phyloP scores from a whole-genome alignment of 2,888 invertebrate genomes.

The Hypsopygia costalis region DNA sequence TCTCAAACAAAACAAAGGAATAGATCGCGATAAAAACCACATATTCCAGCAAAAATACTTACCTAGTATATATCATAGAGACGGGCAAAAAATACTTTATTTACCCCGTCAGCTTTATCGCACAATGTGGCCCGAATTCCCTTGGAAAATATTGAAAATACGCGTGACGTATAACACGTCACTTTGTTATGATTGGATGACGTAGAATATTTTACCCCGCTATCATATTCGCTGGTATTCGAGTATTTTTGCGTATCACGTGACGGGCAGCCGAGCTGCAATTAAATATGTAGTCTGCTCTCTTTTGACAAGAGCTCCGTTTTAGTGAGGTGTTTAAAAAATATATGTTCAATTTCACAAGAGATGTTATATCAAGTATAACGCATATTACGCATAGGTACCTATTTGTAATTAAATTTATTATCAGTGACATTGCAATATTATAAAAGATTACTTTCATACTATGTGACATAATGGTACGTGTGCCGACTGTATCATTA shows the following conservation, averaged over 20 bases:
- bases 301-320: background rate
- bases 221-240: conserved; percentile 2
- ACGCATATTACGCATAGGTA: too few species aligned
- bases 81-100: background rate
- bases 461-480: too few species aligned
- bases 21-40: background rate
- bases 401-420: too few species aligned
- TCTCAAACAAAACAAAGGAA: background rate
- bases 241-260: conserved; percentile 3
- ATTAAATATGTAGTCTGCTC: background rate
- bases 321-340: too few species aligned
- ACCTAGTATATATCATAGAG: background rate
- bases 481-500: too few species aligned
- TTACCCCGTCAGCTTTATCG: background rate
- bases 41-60: too few species aligned
- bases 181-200: conserved; percentile 9
- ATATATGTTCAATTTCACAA: too few species aligned
- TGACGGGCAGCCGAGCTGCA: background rate
- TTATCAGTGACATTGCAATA: too few species aligned
- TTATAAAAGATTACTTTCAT: too few species aligned
- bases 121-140: background rate
- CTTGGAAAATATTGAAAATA: conserved; percentile 3
- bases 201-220: conserved; percentile 1
- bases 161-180: conserved; percentile 5
- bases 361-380: too few species aligned